Base-by-base conservation (phyloP, 1,140 invertebrate genomes). In the Heliothis virescens region DNA sequence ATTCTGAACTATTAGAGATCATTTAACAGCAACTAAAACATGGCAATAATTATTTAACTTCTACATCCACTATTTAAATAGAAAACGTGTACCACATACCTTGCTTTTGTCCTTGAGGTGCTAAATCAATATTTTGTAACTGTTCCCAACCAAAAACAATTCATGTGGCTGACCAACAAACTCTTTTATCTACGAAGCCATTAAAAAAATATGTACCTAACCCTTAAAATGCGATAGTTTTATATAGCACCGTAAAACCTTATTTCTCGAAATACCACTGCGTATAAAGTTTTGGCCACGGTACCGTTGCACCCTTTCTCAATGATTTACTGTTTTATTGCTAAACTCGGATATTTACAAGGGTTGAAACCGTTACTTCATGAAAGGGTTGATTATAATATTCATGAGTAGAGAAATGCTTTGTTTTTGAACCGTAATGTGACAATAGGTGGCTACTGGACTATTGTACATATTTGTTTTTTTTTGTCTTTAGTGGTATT, bases 251-350 rank as follows among this genome's bases (percentile, higher is more conserved):
- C 3, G 41, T 62, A 71, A 71, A 63, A 29, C 13, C n/a, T 29
- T 16, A 71, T 29, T 53, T 53, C 48, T 29, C 1, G 13, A 60
- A 72, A 55, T 55, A 77, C 47, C 55, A 18, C 26, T 21, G 16
- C 29, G 77, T 41, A 77, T 85, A 89, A 85, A 88, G 63, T 85
- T 84, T 86, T 67, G 81, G 85, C 87, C 85, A 86, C 82, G 63
- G 26, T 82, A 80, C 87, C 77, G 87, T 87, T 90, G 9, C 21
- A 81, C 85, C 81, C 87, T 89, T 88, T 86, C 82, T 67, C 18
- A 7, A 15, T 77, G 69, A 85, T 83, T 85, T 85, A 83, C 82
- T 63, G 67, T 83, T 87, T 83, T 74, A 78, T 63, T 53, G 59
- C 79, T 59, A 69, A 77, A 72, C 50, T 41, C 29, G 41, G 5